phyloP scores from a whole-genome alignment of 2,888 invertebrate species.

The Caenorhabditis imperialis region DNA sequence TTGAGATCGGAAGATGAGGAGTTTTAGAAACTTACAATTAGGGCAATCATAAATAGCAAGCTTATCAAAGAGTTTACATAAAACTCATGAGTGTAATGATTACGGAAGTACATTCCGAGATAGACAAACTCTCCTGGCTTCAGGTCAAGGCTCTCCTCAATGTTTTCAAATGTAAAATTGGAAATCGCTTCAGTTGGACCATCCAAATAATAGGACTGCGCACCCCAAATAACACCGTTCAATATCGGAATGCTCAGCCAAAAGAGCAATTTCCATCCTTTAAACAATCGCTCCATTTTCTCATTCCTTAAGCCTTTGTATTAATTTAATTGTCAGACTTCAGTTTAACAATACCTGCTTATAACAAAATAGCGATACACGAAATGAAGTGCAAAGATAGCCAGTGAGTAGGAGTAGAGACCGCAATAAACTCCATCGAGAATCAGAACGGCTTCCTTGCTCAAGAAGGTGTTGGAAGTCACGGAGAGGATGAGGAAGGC shows the following conservation, averaged over 20 bases:
- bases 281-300: not conserved
- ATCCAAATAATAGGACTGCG: not conserved
- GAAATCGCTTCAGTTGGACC: not conserved
- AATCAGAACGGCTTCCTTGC: not conserved
- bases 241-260: not conserved
- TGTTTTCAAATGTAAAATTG: not conserved
- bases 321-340: no score
- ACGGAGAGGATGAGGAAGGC: not conserved
- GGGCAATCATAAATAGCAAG: not conserved
- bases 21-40: not conserved
- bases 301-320: not conserved
- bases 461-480: not conserved
- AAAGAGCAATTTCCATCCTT: conserved; percentile 4
- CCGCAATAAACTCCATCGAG: conserved; percentile 4
- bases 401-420: conserved; percentile 5
- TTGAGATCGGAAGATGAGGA: no score
- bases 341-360: not conserved
- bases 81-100: not conserved
- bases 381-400: conserved; percentile 9
- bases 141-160: not conserved
- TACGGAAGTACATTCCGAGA: not conserved
- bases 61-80: no score
- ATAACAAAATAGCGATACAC: conserved; percentile 15
- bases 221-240: not conserved
- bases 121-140: not conserved